These are phyloP conservation scores for Poecilia velifera DNA, from an alignment of 2,797 vertebrate genomes.

Conservation along the genomic window DNA sequence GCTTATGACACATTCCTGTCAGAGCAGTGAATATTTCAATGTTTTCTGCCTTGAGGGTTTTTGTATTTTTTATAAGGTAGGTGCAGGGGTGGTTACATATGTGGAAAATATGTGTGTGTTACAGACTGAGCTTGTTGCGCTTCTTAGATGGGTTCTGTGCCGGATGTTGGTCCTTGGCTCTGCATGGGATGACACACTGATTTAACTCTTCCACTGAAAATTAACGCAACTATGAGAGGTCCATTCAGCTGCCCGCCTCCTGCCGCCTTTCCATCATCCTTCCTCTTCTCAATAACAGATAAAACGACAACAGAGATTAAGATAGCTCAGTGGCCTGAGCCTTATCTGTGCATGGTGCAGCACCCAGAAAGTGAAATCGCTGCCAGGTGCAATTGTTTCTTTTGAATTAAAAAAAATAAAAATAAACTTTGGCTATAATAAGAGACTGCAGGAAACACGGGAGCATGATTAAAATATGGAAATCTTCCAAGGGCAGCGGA, in stretches of 20 bases:
- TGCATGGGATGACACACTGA: slow-evolving; percentile 40
- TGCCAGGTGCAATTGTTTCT: slow-evolving; percentile 5
- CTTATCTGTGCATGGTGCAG: slow-evolving; percentile 5
- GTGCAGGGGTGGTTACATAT: slow-evolving; percentile 4
- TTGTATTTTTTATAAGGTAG: slow-evolving; percentile 48
- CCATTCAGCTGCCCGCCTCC: neutral
- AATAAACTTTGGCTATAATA: neutral
- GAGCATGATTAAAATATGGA: slow-evolving; percentile 49
- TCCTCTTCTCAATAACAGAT: slow-evolving; percentile 40
- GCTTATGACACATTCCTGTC: slow-evolving; percentile 27
- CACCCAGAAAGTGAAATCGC: slow-evolving; percentile 29
- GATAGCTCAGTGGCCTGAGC: neutral
- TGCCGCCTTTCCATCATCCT: slow-evolving; percentile 1
- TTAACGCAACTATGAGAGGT: slow-evolving; percentile 32
- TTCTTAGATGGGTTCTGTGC: slow-evolving; percentile 5
- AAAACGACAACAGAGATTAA: slow-evolving; percentile 41
- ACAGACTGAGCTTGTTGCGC: neutral
- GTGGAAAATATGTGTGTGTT: neutral
- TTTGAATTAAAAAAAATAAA: neutral
- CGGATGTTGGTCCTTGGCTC: slow-evolving; percentile 12
- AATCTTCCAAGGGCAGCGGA: slow-evolving; percentile 39
- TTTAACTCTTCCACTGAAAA: slow-evolving; percentile 50
- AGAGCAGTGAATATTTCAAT: slow-evolving; percentile 52
- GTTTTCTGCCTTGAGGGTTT: slow-evolving; percentile 21
- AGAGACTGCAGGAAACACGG: slow-evolving; percentile 10